Evolutionary conservation across 2,888 invertebrate species (phyloP), one percentile per base, ranked within the genome.

Genomic region (Rhingia rostrata): DNA sequence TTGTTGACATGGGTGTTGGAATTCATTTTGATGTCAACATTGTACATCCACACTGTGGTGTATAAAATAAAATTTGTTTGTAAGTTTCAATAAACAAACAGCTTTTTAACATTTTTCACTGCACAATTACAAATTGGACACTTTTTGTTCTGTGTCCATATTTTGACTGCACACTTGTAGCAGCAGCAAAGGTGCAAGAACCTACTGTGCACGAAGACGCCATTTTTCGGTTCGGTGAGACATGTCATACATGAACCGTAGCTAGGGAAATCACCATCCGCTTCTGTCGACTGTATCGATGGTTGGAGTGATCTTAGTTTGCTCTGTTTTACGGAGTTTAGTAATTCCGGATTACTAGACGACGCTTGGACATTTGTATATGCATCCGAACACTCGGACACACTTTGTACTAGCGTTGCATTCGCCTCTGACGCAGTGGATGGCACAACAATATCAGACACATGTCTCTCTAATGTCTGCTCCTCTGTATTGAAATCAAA

Each of bases 91-190:
- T 88, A 87, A 54, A 93, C 91, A 78, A 94, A 94, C 12, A 94
- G 93, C 88, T 93, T 94, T 67, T 94, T 89, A 0, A 95, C 94
- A 88, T 94, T 94, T 87, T 93, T 94, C 4, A 95, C 94, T 91
- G 93, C 93, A 77, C 94, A 92, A 87, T 95, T 95, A 88, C 95
- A 95, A 2, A 95, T 92, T 0, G 95, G 95, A 88, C 95, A 95
- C 33, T 94, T 90, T 87, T 93, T 94, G 0, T 93, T 93, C 37
- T 92, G 93, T 10, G 92, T 92, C 94, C 95, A 94, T 0, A 94
- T 94, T 87, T 93, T 94, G 49, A 94, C 92, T 0, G 95, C 95
- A 89, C 95, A 95, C 69, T 92, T 93, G 87, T 95, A 95, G 88
- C 95, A 95, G 86, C 95, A 95, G 88, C 94, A 95, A 85, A 94